Conservation (phyloP, 53 echinoderm and acorn worm genomes). For the Henricia sp. region DNA sequence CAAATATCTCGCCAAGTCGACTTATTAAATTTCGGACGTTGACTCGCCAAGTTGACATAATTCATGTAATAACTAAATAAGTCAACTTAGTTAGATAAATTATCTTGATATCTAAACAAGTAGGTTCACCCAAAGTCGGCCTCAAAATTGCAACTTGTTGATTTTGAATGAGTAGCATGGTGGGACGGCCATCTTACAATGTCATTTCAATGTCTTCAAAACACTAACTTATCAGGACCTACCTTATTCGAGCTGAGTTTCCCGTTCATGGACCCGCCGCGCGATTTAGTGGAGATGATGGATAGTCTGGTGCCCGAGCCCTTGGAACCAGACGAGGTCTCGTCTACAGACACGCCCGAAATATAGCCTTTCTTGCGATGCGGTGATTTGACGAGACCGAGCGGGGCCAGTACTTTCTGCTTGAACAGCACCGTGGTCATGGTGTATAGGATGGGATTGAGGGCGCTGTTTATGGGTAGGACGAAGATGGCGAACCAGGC, state of each 20-base stretch:
- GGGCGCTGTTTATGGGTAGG: constrained; percentile 88
- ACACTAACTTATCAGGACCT: too few species aligned
- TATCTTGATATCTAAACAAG: too few species aligned
- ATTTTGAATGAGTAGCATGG: too few species aligned
- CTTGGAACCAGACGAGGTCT: constrained; percentile 59
- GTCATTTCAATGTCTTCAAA: too few species aligned
- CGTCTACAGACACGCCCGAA: constrained; percentile 37
- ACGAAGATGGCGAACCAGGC: constrained; percentile 98
- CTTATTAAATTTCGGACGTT: too few species aligned
- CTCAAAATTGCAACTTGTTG: too few species aligned
- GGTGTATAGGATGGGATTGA: constrained; percentile 94
- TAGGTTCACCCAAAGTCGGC: too few species aligned
- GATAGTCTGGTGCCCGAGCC: constrained; percentile 83
- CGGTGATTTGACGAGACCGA: constrained; percentile 24
- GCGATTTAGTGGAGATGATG: constrained; percentile 76
- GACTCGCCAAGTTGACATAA: too few species aligned
- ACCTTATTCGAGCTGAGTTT: constrained; percentile 55
- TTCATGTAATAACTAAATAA: too few species aligned
- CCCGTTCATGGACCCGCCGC: constrained; percentile 68
- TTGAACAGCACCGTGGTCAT: constrained; percentile 94
- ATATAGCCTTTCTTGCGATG: constrained; percentile 43
- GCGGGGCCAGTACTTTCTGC: constrained; percentile 69
- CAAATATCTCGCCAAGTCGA: too few species aligned
- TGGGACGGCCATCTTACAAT: too few species aligned
- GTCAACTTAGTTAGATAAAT: too few species aligned